Conservation (phyloP, 1,140 invertebrate genomes). For the Gonioctena quinquepunctata region DNA sequence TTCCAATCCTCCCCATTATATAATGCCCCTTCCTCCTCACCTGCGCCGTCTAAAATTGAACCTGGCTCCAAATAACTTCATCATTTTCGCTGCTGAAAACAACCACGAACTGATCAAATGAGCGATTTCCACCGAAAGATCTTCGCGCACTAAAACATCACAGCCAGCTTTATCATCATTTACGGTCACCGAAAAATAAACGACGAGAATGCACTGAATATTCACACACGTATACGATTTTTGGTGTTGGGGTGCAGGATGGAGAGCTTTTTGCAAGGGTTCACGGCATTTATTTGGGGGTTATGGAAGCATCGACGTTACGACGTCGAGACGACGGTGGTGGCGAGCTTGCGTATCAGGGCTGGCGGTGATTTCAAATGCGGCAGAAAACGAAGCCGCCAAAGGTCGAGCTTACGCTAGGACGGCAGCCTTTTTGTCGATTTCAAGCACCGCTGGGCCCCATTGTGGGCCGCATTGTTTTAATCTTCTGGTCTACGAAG, state of each 20-base stretch:
- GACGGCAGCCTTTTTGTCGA: background rate
- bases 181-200: background rate
- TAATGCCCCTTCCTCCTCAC: too few relatives aligned
- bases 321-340: background rate
- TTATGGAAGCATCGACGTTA: background rate
- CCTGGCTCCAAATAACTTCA: conserved; percentile 42
- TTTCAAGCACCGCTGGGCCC: background rate
- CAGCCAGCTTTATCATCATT: background rate
- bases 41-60: conserved; percentile 44
- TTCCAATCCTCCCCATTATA: background rate
- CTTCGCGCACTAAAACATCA: background rate
- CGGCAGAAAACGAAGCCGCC: background rate
- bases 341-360: background rate
- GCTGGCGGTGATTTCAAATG: background rate
- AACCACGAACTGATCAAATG: too few relatives aligned
- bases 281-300: background rate
- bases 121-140: background rate
- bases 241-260: background rate
- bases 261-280: background rate
- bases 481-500: too few relatives aligned
- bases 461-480: too few relatives aligned
- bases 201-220: background rate
- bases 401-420: background rate
- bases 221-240: background rate
- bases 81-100: conserved; percentile 30